Percentiles rank a stretch among this genome's conserved stretches.
Evolutionary conservation across 2,113 vertebrate species (phyloP).

Genomic region (Rhinolophus ferrumequinum): DNA sequence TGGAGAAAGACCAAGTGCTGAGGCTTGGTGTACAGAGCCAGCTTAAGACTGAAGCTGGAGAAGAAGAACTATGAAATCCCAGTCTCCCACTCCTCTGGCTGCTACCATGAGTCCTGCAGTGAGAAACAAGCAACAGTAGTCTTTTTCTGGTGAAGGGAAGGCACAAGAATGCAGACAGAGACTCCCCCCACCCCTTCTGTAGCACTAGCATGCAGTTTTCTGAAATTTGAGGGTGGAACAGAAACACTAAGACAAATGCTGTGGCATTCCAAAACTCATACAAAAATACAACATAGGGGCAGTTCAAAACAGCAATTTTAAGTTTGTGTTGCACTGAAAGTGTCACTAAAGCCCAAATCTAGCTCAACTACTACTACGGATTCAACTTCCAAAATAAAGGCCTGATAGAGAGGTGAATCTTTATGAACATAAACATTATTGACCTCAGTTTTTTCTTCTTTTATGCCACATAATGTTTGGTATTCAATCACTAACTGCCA

Average conservation of each 20-base stretch:
- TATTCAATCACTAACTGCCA: not conserved
- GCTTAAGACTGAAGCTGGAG: not conserved
- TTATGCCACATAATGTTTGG: not conserved
- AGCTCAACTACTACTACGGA: not conserved
- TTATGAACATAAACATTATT: not conserved
- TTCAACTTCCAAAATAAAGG: not conserved
- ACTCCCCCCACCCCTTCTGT: rapidly evolving
- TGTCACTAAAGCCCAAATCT: not conserved
- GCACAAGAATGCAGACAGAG: not conserved
- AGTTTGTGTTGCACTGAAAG: not conserved
- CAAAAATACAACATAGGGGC: not conserved
- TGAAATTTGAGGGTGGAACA: not conserved
- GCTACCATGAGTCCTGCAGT: not conserved
- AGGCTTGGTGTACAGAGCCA: not conserved
- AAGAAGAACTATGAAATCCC: not conserved
- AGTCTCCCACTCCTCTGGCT: not conserved
- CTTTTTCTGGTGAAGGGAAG: not conserved
- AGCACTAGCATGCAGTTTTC: not conserved
- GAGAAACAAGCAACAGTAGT: not conserved
- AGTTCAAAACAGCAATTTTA: not conserved
- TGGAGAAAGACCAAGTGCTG: not conserved
- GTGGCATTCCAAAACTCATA: not conserved
- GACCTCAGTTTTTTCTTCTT: not conserved
- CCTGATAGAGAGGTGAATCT: not conserved
- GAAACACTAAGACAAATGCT: not conserved